Evolutionary conservation across 2,797 vertebrate species (phyloP).

Genomic region (Hypotaenidia okinawae): DNA sequence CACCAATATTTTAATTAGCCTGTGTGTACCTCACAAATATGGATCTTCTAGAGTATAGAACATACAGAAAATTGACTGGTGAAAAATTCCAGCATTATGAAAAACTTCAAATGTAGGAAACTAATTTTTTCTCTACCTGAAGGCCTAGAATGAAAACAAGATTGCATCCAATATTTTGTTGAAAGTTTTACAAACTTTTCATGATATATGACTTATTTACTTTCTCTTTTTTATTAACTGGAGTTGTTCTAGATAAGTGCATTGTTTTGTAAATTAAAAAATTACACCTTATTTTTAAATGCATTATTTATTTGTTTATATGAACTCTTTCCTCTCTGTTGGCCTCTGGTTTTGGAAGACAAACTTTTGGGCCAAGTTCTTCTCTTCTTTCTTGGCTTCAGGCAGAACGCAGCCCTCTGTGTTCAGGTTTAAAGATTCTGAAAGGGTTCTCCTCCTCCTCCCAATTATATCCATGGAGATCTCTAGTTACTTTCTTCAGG

Average conservation of each 20-base stretch:
- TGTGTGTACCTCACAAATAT: background rate
- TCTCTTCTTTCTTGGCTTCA: conserved; percentile 1
- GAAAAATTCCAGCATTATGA: background rate
- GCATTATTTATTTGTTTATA: background rate
- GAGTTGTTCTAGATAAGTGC: background rate
- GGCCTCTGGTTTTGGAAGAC: background rate
- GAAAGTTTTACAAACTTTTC: background rate
- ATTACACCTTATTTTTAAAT: background rate
- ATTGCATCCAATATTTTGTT: background rate
- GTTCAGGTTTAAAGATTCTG: background rate
- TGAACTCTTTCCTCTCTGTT: background rate
- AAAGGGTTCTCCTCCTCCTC: background rate
- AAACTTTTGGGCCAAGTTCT: background rate
- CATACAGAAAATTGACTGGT: background rate
- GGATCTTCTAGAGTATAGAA: background rate
- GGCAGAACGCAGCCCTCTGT: background rate
- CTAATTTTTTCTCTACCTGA: background rate
- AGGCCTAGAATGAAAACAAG: background rate
- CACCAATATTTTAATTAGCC: background rate
- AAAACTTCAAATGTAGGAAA: background rate
- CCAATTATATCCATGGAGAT: background rate
- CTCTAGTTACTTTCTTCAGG: background rate
- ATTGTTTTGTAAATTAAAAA: background rate
- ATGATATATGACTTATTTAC: background rate
- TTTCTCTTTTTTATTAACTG: background rate